Evolutionary conservation across 2,888 invertebrate species (phyloP).

Genomic region (Trissonchulus latispiculum): DNA sequence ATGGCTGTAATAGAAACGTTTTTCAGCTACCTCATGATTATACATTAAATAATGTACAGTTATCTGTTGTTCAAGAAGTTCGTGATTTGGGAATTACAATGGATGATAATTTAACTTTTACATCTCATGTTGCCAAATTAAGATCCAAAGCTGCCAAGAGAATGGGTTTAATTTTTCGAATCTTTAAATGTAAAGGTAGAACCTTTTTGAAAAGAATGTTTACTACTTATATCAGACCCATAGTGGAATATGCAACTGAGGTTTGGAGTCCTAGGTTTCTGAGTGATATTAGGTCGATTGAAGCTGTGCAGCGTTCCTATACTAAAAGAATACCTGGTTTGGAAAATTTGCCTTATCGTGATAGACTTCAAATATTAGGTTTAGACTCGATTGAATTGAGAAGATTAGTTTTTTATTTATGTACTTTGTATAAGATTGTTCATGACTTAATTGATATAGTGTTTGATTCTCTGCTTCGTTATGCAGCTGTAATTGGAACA

Average conservation of each 20-base stretch:
- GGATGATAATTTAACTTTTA: not conserved
- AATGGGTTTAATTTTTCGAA: not conserved
- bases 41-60: not conserved
- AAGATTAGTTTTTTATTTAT: not conserved
- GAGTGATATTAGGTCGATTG: not conserved
- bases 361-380: not conserved
- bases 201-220: not conserved
- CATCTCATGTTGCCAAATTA: not conserved
- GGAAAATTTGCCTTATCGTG: not conserved
- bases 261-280: conserved; percentile 3
- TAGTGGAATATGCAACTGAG: not conserved
- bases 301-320: not conserved
- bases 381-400: not conserved
- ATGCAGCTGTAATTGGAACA: not conserved
- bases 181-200: not conserved
- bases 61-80: not conserved
- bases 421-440: not conserved
- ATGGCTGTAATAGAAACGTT: not conserved
- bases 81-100: not conserved
- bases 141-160: not conserved
- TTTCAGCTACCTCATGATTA: not conserved
- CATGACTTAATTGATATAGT: not conserved
- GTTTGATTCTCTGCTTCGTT: not conserved
- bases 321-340: conserved; percentile 1
- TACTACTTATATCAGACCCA: not conserved